Base-by-base conservation (phyloP, 2,797 vertebrate genomes). In the Arrhamphus sclerolepis region DNA sequence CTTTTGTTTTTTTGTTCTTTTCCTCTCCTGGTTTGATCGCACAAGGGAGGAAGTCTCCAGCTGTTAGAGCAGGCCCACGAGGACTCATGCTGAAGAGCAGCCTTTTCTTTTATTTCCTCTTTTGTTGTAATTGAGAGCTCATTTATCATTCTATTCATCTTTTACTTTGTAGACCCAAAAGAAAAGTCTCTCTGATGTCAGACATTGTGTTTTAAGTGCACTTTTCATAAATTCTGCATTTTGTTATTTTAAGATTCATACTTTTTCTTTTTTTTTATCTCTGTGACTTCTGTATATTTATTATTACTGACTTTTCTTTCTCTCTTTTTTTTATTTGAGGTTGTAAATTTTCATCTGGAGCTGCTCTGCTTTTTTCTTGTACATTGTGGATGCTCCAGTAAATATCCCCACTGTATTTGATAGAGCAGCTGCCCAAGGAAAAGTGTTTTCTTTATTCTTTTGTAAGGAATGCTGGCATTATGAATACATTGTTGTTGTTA, bases 51-150 rank as follows among this genome's bases (percentile, higher is more conserved):
- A 78, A 70, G 70, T 83, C 74, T 78, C 73, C 68, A 73, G 62
- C 70, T 85, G 76, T 70, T 72, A 42, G 16, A 60, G 58, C 73
- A 71, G 19, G 49, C 56, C 65, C 67, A 59, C 4, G 58, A 72
- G 68, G 67, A 77, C 3, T 19, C 56, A 21, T 66, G 54, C 54
- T 52, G 51, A 52, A 67, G 19, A 66, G 61, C 62, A 77, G 56
- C 19, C n/a, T 40, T 59, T 64, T 74, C 39, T 71, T 73, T 66
- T 62, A 58, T 56, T 44, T 70, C 18, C 19, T 77, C 10, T 34
- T 83, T 40, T 73, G 46, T 82, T 80, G 62, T 85, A 64, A 82
- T 67, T 66, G 49, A 80, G 40, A 74, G 68, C 71, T 81, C 43
- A 67, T 81, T 74, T 66, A 58, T 80, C 54, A 71, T 78, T 78